Evolutionary conservation across 2,113 vertebrate genomes (phyloP), one percentile per base, ranked within the genome.

Genomic region (Sphaerodactylus townsendi): DNA sequence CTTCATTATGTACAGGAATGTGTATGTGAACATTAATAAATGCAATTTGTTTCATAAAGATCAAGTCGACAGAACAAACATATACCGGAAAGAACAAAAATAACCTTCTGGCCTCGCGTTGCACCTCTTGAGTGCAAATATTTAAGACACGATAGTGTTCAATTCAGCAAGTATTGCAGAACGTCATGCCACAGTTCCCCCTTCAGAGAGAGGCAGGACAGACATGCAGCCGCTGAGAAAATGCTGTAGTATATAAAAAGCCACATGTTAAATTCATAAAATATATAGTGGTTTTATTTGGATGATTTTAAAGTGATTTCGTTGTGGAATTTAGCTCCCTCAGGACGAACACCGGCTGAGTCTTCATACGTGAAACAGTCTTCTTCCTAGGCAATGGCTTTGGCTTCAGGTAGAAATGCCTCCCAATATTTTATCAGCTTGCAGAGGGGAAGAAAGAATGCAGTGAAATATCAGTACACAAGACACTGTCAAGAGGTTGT

Each of bases 401-500:
- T 99, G 95, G 99, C 99, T 96, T 99, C 99, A 70, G 98, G 99
- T 94, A 99, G 96, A 95, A 99, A 99, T 87, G 98, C 98, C 87
- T 99, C 99, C 98, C 98, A 99, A 91, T 99, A 99, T 93, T 99
- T 99, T 92, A 99, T 99, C 87, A 99, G 97, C 99, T 99, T 95
- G 56, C 91, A 91, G 84, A 85, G 93, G 56, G 11, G 90, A 91
- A 80, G 81, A 82, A 46, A 76, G 75, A 73, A 33, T 39, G 44
- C 56, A 77, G 50, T 66, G 89, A 73, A 2, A 64, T 77, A 10
- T 2, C 77, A 23, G 41, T 39, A n/a, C n/a, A n/a, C 5, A 53
- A 39, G 4, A 39, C 37, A 17, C 53, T 44, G 19, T 44, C 33
- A 66, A 65, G 13, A 33, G 19, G 10, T 6, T 3, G 19, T 10